Conservation (phyloP, 37 sponge, comb jelly and placozoan species). For the Eunapius fragilis region DNA sequence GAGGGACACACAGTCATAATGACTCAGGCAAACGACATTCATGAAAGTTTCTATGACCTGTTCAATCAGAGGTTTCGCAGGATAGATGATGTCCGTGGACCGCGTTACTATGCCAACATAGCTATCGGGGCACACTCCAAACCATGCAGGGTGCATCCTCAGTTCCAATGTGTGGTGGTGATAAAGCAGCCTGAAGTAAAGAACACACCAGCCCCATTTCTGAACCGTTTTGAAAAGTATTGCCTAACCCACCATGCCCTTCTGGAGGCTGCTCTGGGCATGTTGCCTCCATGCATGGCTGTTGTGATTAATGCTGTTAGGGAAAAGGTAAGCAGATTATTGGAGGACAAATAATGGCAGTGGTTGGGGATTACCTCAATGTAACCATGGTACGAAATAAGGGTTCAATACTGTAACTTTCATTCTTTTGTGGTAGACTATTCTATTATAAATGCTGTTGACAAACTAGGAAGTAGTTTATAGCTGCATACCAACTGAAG, state of each 20-base stretch:
- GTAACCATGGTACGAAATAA: too few species aligned
- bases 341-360: not conserved
- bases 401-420: too few species aligned
- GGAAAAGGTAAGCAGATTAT: constrained; percentile 47
- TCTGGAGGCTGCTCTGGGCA: constrained; percentile 29
- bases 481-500: too few species aligned
- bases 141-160: constrained; percentile 69
- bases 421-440: too few species aligned
- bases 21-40: constrained; percentile 79
- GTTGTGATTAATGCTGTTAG: constrained; percentile 22
- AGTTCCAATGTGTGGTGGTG: constrained; percentile 85
- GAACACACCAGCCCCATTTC: constrained; percentile 77
- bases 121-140: constrained; percentile 81
- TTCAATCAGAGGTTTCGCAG: constrained; percentile 77
- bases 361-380: too few species aligned
- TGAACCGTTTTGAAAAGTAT: constrained; percentile 89
- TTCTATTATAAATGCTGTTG: too few species aligned
- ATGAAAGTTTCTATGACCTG: constrained; percentile 90
- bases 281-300: constrained; percentile 62
- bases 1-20: constrained; percentile 75
- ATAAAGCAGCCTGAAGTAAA: constrained; percentile 69
- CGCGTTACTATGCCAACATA: constrained; percentile 77
- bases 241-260: constrained; percentile 56
- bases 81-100: constrained; percentile 70
- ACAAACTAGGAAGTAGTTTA: too few species aligned